Evolutionary conservation across 2,888 invertebrate genomes (phyloP).

Genomic region (Gnatocerus cornutus): DNA sequence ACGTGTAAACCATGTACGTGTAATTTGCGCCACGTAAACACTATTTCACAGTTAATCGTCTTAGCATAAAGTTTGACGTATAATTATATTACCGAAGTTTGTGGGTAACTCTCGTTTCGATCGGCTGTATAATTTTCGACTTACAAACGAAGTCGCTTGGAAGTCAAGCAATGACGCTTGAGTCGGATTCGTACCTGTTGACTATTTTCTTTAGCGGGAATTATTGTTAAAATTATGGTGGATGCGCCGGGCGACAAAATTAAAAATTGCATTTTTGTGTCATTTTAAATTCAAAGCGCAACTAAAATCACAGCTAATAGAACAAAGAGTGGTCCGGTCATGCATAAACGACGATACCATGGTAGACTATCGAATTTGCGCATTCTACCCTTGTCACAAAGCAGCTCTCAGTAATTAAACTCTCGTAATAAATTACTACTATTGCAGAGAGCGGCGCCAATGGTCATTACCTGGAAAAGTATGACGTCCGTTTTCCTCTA

Average conservation of each 20-base stretch:
- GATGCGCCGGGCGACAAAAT: not conserved
- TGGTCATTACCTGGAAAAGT: constrained; percentile 55
- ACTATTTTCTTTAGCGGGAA: not conserved
- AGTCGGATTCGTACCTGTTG: constrained; percentile 2
- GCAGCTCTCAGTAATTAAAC: constrained; percentile 53
- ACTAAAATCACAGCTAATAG: constrained; percentile 36
- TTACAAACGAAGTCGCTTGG: not conserved
- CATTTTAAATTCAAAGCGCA: not conserved
- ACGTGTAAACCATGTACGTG: not conserved
- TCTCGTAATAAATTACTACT: constrained; percentile 54
- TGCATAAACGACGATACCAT: constrained; percentile 35
- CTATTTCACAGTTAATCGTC: constrained; percentile 4
- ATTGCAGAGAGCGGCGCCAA: constrained; percentile 51
- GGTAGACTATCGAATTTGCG: constrained; percentile 45
- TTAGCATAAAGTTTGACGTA: not conserved
- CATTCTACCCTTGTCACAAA: constrained; percentile 49
- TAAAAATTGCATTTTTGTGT: not conserved
- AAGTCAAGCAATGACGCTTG: not conserved
- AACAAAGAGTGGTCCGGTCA: constrained; percentile 26
- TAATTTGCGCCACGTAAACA: constrained; percentile 4
- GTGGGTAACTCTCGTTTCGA: constrained; percentile 4
- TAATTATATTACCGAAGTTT: constrained; percentile 1
- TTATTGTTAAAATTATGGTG: not conserved
- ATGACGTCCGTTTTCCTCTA: constrained; percentile 49
- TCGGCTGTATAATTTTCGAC: not conserved